Conservation (phyloP, 1,140 invertebrate genomes). For the Drosophila santomea region DNA sequence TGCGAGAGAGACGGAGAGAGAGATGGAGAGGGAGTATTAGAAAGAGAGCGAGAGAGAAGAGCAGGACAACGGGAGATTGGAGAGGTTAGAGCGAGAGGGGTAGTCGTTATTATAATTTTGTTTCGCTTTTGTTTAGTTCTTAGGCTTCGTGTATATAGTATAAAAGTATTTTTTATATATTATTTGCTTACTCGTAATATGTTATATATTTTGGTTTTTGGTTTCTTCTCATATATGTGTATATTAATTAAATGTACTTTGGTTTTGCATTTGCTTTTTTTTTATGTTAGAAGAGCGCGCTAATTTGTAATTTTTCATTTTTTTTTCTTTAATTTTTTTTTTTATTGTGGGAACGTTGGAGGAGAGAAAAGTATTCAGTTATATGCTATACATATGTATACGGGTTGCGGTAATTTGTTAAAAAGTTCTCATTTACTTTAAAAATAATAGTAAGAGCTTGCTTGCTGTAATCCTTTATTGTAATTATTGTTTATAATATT, state of each 20-base stretch:
- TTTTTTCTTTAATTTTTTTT: slow-evolving; percentile 5
- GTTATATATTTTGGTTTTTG: slow-evolving; percentile 36
- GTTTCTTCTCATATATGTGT: slow-evolving; percentile 58
- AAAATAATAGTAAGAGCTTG: slow-evolving; percentile 58
- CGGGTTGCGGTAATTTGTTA: slow-evolving; percentile 54
- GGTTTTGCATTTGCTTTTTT: slow-evolving; percentile 34
- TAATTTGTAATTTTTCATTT: slow-evolving; percentile 43
- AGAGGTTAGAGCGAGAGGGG: slow-evolving; percentile 22
- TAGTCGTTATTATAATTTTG: slow-evolving; percentile 28
- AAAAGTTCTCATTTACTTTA: slow-evolving; percentile 51
- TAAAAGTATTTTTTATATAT: slow-evolving; percentile 63
- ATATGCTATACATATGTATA: slow-evolving; percentile 52
- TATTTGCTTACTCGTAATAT: slow-evolving; percentile 52
- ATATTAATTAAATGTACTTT: slow-evolving; percentile 44
- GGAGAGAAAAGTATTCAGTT: slow-evolving; percentile 62
- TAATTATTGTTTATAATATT: slow-evolving; percentile 54
- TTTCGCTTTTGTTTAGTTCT: slow-evolving; percentile 44
- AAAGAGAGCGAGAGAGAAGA: slow-evolving; percentile 15
- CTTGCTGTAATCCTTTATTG: slow-evolving; percentile 51
- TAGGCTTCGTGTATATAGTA: slow-evolving; percentile 63
- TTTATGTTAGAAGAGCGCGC: slow-evolving; percentile 64
- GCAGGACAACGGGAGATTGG: slow-evolving; percentile 22
- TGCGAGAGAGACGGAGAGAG: not conserved
- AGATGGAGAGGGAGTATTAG: not conserved
- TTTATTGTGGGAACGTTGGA: slow-evolving; percentile 36